A percentile compares a stretch with the other conserved stretches of the same genome.
Conservation (phyloP, 2,797 vertebrate genomes). For the Pogonophryne albipinna region DNA sequence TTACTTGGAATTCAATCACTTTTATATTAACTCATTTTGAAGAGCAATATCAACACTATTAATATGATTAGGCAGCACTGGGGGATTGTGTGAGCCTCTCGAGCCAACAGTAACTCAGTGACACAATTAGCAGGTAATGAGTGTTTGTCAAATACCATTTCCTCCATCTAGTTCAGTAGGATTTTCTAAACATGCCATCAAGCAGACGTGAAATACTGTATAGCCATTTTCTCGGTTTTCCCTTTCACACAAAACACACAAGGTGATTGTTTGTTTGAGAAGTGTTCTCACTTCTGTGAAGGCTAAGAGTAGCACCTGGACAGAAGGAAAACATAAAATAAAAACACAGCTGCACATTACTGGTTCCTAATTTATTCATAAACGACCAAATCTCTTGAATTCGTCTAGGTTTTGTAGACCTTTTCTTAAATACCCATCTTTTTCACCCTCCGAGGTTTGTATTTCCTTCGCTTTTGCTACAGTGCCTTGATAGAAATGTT, state of each 20-base stretch:
- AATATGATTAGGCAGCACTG: constrained; percentile 42
- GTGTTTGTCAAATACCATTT: constrained; percentile 18
- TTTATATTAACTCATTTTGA: constrained; percentile 63
- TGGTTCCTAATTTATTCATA: neutral
- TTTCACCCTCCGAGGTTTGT: too few species aligned
- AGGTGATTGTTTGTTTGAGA: too few species aligned
- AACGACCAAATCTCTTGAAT: neutral
- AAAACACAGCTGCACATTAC: neutral
- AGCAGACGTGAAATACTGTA: neutral
- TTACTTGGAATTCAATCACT: constrained; percentile 63
- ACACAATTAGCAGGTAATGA: constrained; percentile 32
- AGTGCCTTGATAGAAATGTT: too few species aligned
- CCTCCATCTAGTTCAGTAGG: neutral
- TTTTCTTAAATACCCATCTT: too few species aligned
- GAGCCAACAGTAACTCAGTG: constrained; percentile 29
- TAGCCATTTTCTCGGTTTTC: too few species aligned
- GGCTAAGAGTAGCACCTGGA: too few species aligned
- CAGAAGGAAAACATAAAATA: too few species aligned
- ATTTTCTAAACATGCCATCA: constrained; percentile 25
- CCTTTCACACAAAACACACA: too few species aligned
- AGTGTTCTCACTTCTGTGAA: too few species aligned
- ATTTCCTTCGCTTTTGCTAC: too few species aligned
- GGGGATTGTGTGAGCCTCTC: constrained; percentile 18
- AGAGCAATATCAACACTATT: constrained; percentile 42
- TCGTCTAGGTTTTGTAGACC: neutral